Evolutionary conservation across 1,140 invertebrate species (phyloP), one percentile per base, ranked within the genome.

Genomic region (Matsumurasca onukii): DNA sequence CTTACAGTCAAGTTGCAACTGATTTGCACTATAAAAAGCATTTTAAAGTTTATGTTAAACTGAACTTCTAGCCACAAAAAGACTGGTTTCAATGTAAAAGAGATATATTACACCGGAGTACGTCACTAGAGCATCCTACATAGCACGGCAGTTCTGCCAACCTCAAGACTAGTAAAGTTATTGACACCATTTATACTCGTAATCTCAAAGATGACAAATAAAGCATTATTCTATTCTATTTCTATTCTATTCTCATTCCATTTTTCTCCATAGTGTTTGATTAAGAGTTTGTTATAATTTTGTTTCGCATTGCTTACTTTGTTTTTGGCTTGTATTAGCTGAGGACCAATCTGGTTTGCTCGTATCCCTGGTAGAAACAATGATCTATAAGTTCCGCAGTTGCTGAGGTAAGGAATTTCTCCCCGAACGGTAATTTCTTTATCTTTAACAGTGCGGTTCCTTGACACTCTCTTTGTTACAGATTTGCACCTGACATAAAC

Each of bases 181-280:
- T n/a, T n/a, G n/a, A n/a, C n/a, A n/a, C n/a, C n/a, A n/a, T n/a
- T n/a, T n/a, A n/a, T n/a, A n/a, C n/a, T n/a, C n/a, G n/a, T n/a
- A n/a, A n/a, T n/a, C n/a, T n/a, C n/a, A n/a, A n/a, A n/a, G n/a
- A n/a, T n/a, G n/a, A n/a, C n/a, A n/a, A n/a, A n/a, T n/a, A n/a
- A n/a, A n/a, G n/a, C n/a, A n/a, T n/a, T n/a, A n/a, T n/a, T n/a
- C n/a, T n/a, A n/a, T n/a, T n/a, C n/a, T n/a, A n/a, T n/a, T n/a
- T n/a, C n/a, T n/a, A n/a, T n/a, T n/a, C n/a, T n/a, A n/a, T n/a
- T 15, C 24, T 61, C 17, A 61, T 13, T 3, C 57, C 57, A 13
- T 27, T 61, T 61, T 61, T 61, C 57, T 29, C 57, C 57, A 29
- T 29, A 61, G 20, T 29, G 57, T 31, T 61, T 61, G 20, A 29